These are phyloP conservation scores for Cinclus mexicanus DNA, from an alignment of 2,113 vertebrate species.

Conservation along the genomic window DNA sequence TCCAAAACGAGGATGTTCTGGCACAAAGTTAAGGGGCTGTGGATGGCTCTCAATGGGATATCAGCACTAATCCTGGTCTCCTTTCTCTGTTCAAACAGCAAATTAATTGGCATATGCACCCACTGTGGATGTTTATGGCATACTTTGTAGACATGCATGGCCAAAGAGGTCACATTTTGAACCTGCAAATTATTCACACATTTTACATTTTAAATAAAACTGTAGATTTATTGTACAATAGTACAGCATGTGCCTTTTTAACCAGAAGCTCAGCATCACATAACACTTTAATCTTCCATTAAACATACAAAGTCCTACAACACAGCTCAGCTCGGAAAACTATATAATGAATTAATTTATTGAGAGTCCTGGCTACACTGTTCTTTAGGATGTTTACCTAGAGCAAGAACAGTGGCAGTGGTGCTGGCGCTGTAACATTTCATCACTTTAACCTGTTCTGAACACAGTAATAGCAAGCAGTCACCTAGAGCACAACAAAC, in stretches of 20 bases:
- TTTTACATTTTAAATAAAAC: constrained; percentile 41
- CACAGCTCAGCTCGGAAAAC: constrained; percentile 11
- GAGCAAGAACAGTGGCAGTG: constrained; percentile 7
- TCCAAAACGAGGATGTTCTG: not conserved
- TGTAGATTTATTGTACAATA: constrained; percentile 46
- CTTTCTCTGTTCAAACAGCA: not conserved
- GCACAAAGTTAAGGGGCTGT: not conserved
- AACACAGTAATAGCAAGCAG: constrained; percentile 9
- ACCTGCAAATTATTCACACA: constrained; percentile 27
- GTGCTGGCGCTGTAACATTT: not conserved
- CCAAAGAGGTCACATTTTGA: not conserved
- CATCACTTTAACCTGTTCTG: constrained; percentile 30
- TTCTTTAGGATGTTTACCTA: not conserved
- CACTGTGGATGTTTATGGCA: not conserved
- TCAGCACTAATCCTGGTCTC: not conserved
- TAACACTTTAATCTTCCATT: constrained; percentile 31
- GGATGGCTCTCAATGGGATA: not conserved
- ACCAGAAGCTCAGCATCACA: constrained; percentile 38
- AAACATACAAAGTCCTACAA: constrained; percentile 37
- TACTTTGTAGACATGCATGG: not conserved
- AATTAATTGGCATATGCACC: not conserved
- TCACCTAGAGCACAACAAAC: not conserved
- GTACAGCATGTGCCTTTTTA: constrained; percentile 48
- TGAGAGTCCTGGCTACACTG: not conserved
- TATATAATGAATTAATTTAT: not conserved